Conservation (phyloP, 2,888 invertebrate genomes). For the Melinopterus prodromus region DNA sequence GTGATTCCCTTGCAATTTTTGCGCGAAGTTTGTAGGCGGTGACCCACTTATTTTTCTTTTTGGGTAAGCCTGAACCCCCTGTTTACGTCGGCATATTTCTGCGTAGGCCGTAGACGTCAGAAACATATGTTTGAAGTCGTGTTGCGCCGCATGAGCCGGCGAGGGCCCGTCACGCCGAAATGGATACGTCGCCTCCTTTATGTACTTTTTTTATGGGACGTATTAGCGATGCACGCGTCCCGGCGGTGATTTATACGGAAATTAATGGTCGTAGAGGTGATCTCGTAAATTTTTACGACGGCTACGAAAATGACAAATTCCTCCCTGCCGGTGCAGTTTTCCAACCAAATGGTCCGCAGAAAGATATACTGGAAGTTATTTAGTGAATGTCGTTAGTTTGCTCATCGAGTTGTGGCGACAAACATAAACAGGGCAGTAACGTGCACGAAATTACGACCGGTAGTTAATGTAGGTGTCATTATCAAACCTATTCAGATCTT, state of each 20-base stretch:
- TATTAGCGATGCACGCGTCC: constrained; percentile 22
- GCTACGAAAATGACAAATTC: constrained; percentile 16
- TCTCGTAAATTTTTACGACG: constrained; percentile 22
- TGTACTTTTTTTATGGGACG: constrained; percentile 18
- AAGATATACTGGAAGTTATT: background rate
- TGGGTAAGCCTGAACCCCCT: background rate
- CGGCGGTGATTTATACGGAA: constrained; percentile 9
- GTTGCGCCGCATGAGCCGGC: constrained; percentile 10
- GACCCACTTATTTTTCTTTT: background rate
- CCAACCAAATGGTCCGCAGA: background rate
- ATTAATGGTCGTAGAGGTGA: constrained; percentile 20
- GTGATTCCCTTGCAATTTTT: background rate
- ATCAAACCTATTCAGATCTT: background rate
- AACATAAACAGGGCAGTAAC: background rate
- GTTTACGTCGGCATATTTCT: constrained; percentile 10
- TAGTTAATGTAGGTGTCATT: background rate
- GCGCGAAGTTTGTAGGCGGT: background rate
- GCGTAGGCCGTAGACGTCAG: constrained; percentile 18
- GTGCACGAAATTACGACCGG: background rate
- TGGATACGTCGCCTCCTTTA: constrained; percentile 19
- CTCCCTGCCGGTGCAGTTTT: background rate
- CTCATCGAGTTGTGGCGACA: background rate
- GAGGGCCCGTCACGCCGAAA: background rate
- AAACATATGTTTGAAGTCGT: constrained; percentile 19
- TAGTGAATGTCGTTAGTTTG: background rate